Conservation (phyloP, 2,888 invertebrate species). For the Sminthurinus aureus region DNA sequence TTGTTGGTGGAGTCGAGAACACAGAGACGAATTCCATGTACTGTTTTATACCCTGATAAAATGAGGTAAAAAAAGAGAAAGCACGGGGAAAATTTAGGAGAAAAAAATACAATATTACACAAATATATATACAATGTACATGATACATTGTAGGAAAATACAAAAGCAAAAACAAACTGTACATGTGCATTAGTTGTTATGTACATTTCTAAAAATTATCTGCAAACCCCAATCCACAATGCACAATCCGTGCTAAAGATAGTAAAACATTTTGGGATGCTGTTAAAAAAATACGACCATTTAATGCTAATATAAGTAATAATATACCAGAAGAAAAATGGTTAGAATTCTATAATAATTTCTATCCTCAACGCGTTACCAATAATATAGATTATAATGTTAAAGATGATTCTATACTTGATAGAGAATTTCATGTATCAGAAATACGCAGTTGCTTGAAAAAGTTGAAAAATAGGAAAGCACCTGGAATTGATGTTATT, state of each 20-base stretch:
- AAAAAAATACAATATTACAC: too few species aligned
- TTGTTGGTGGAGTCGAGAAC: too few species aligned
- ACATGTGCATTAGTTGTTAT: too few species aligned
- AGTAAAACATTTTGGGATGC: neutral
- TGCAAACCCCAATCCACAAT: too few species aligned
- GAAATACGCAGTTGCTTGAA: neutral
- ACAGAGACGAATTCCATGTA: too few species aligned
- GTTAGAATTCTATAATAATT: neutral
- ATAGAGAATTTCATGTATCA: neutral
- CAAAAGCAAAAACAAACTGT: too few species aligned
- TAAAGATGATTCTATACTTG: neutral
- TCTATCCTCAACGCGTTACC: neutral
- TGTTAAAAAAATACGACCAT: neutral
- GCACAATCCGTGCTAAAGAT: neutral
- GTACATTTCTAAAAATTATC: too few species aligned
- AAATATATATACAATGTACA: too few species aligned
- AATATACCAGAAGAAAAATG: neutral
- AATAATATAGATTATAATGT: neutral
- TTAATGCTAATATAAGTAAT: neutral
- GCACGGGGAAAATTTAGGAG: too few species aligned
- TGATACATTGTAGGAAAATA: too few species aligned
- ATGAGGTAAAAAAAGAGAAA: too few species aligned
- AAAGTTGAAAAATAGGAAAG: neutral
- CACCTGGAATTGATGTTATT: neutral
- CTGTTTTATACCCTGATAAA: too few species aligned